Evolutionary conservation across 2,113 vertebrate species (phyloP).

Genomic region (Oreochromis niloticus): DNA sequence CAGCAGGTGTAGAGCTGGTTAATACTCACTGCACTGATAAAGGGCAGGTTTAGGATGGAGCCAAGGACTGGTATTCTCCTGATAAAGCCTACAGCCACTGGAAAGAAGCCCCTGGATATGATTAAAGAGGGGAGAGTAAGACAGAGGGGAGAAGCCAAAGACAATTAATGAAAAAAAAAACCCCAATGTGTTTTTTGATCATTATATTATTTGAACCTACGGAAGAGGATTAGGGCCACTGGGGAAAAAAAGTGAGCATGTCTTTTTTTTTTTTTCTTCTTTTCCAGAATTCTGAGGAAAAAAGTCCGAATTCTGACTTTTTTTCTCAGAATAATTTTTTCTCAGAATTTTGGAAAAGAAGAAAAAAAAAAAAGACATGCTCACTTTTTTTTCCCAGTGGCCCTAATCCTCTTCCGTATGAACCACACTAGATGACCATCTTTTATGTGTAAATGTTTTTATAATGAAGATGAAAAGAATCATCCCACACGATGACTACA

Average conservation of each 20-base stretch:
- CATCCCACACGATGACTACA: background rate
- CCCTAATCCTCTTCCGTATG: background rate
- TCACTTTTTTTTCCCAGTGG: rapidly evolving
- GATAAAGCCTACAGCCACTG: conserved; percentile 92
- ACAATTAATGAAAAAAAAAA: background rate
- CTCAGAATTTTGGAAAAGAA: background rate
- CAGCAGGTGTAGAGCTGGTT: background rate
- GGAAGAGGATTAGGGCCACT: no score
- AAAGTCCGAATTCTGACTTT: background rate
- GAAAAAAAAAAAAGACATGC: rapidly evolving
- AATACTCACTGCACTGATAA: conserved; percentile 91
- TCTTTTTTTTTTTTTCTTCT: background rate
- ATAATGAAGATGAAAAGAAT: background rate
- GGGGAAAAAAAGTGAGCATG: background rate
- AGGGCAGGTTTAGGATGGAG: conserved; percentile 93
- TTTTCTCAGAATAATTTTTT: background rate
- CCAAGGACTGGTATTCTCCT: conserved; percentile 94
- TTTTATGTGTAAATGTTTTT: background rate
- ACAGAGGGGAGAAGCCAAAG: background rate
- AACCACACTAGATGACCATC: background rate
- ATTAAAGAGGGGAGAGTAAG: background rate
- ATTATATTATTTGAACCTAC: background rate
- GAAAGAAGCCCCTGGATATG: conserved; percentile 90
- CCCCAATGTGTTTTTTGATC: background rate
- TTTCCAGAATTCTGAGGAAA: background rate